These are phyloP conservation scores for Sylvilagus bachmani DNA, from an alignment of 2,113 vertebrate species.

Conservation along the genomic window DNA sequence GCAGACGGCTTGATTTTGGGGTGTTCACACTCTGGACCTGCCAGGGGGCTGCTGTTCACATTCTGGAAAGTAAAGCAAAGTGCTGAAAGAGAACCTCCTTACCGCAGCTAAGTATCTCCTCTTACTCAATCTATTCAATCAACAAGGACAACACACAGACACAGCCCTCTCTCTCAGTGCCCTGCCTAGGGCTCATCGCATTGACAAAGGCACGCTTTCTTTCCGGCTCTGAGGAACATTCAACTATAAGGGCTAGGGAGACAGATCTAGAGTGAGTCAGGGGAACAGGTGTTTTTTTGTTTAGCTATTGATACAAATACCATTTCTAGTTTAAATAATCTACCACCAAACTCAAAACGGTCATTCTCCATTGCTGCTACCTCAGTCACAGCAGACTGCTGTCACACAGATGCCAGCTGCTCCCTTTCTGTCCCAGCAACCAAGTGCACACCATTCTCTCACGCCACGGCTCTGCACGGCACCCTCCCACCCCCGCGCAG, in stretches of 20 bases:
- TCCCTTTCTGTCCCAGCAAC: neutral
- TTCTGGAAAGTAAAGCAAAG: conserved; percentile 87
- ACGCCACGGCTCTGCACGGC: neutral
- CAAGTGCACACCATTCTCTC: neutral
- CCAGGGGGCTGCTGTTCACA: conserved; percentile 83
- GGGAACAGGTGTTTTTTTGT: neutral
- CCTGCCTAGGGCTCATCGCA: neutral
- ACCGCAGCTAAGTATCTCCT: neutral
- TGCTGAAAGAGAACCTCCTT: conserved; percentile 35
- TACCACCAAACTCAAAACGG: neutral
- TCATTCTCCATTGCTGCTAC: neutral
- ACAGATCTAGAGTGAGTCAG: neutral
- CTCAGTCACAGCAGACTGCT: neutral
- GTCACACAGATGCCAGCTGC: neutral
- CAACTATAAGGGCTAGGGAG: neutral
- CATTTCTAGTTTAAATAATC: conserved; percentile 43
- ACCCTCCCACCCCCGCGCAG: neutral
- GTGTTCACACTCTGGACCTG: conserved; percentile 92
- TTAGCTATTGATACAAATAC: conserved; percentile 27
- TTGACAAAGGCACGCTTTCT: neutral
- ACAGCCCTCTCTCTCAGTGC: neutral
- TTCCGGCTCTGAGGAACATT: neutral
- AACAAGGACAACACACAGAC: neutral
- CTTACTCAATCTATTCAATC: neutral
- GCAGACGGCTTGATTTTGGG: conserved; percentile 96